Evolutionary conservation across 1,140 invertebrate genomes (phyloP), one percentile per base, ranked within the genome.

Genomic region (Megalonaias nervosa): DNA sequence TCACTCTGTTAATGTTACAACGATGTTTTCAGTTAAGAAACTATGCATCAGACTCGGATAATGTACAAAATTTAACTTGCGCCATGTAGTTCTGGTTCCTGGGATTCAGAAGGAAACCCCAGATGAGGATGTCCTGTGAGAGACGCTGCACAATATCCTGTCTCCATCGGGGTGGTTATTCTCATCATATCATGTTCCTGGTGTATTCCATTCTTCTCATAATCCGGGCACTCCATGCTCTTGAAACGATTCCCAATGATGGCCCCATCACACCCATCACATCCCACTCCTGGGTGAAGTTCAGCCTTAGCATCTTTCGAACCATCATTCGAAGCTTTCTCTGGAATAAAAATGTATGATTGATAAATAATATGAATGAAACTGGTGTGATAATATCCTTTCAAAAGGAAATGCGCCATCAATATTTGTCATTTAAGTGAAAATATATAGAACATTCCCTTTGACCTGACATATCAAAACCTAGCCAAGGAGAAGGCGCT

Each of bases 151-250:
- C 69, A 70, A 57, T 70, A 77, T 16, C 72, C 75, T 2, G 66
- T n/a, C 15, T 58, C 67, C 17, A 66, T 61, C 13, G 91, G 89
- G 31, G 78, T 83, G 1, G 92, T 91, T 4, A 95, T 91, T 73
- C 95, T 94, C 11, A 97, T 88, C 95, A 97, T 96, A 74, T 94
- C 93, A 88, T 97, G 96, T 48, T 96, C 92, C 0, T 92, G 73
- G 90, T 97, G 96, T 23, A 92, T 80, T 6, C 94, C 93, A 16
- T 92, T 91, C 0, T 89, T 86, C 88, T 97, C 95, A 89, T 91
- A 98, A 89, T 98, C 94, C 4, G 91, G 87, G 82, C 97, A 98
- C 59, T 94, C 91, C 1, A 95, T 87, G 86, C 97, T 98, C 89
- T 97, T 97, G 92, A 96, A 98, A 31, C 97, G 94, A 81, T 94